These are phyloP conservation scores for Nasonia giraulti DNA, from an alignment of 1,140 invertebrate genomes.

Conservation along the genomic window DNA sequence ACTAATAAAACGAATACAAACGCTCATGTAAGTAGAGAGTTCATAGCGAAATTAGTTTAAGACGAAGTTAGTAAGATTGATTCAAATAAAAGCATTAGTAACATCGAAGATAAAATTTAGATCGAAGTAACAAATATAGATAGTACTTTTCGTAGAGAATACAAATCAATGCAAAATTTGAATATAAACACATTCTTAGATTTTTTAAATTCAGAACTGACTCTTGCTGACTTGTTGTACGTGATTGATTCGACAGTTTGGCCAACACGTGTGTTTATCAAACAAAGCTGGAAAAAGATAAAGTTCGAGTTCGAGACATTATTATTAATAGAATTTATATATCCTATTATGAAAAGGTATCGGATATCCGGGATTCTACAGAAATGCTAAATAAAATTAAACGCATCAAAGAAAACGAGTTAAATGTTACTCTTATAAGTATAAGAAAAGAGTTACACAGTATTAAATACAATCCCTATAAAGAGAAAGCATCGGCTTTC, in stretches of 20 bases:
- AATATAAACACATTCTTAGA: too few relatives aligned
- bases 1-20: too few relatives aligned
- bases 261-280: neutral
- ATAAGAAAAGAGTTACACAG: neutral
- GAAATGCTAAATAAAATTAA: neutral
- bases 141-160: too few relatives aligned
- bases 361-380: neutral
- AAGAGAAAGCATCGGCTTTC: too few relatives aligned
- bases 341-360: neutral
- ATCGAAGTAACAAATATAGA: too few relatives aligned
- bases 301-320: neutral
- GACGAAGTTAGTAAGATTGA: too few relatives aligned
- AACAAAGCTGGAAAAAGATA: neutral
- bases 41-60: too few relatives aligned
- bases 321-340: neutral
- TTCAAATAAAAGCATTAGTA: too few relatives aligned
- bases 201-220: too few relatives aligned
- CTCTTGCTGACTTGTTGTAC: neutral
- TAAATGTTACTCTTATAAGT: neutral
- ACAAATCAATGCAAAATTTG: too few relatives aligned
- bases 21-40: too few relatives aligned
- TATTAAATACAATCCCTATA: neutral
- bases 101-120: too few relatives aligned
- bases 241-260: neutral
- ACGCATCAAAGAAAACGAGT: neutral